Conservation (phyloP, 2,888 invertebrate genomes). For the Argyresthia goedartella region DNA sequence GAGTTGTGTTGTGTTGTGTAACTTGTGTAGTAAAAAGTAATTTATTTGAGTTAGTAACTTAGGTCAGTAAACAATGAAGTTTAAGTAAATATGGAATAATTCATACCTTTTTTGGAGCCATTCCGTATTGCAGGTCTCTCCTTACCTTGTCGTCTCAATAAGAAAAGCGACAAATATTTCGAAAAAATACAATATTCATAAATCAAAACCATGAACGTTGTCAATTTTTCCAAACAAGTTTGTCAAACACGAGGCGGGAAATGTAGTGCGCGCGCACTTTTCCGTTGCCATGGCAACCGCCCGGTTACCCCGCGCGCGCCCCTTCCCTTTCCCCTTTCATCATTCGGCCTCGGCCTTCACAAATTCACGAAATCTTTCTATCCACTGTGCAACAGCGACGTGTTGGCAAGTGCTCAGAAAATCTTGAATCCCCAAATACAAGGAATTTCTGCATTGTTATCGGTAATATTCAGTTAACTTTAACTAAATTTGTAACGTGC, state of each 20-base stretch:
- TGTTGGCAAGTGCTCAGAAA: background rate
- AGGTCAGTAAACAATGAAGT: no score
- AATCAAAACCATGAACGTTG: slow-evolving; percentile 19
- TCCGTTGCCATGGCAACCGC: slow-evolving; percentile 38
- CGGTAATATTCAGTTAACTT: no score
- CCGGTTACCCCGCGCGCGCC: slow-evolving; percentile 20
- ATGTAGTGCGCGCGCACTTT: slow-evolving; percentile 50
- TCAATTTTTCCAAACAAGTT: slow-evolving; percentile 36
- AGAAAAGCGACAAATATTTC: background rate
- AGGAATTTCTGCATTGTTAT: no score
- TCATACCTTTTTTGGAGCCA: slow-evolving; percentile 61
- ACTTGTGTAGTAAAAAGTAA: no score
- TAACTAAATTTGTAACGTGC: no score
- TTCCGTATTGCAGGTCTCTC: slow-evolving; percentile 14
- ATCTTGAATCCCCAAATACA: no score
- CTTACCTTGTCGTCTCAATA: background rate
- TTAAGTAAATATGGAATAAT: background rate
- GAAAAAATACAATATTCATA: background rate
- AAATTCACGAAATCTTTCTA: background rate
- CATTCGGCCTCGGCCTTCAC: background rate
- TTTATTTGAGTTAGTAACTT: no score
- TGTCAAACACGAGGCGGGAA: slow-evolving; percentile 21
- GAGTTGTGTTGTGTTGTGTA: no score
- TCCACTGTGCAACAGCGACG: background rate
- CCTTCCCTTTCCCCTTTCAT: background rate